These are phyloP conservation scores for Trematomus loennbergii DNA, from an alignment of 2,113 vertebrate species.

Conservation along the genomic window DNA sequence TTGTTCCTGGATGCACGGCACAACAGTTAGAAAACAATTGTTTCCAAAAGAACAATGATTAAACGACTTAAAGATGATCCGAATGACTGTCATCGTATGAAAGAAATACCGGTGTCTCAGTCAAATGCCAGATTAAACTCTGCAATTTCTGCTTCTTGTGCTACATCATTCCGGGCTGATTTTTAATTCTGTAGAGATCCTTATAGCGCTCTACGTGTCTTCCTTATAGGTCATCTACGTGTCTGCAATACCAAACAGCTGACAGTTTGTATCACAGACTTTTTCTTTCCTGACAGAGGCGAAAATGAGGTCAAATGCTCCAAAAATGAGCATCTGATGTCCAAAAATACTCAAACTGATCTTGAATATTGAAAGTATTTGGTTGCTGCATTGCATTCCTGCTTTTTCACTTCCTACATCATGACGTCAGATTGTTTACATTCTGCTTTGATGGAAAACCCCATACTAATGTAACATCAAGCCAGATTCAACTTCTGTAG, in stretches of 20 bases:
- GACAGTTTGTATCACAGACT: constrained; percentile 2
- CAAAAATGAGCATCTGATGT: neutral
- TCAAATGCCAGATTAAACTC: neutral
- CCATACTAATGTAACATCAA: too few relatives aligned
- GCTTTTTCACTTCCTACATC: constrained; percentile 32
- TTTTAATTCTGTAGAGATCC: constrained; percentile 1
- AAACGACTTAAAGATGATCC: neutral
- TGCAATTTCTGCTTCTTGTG: neutral
- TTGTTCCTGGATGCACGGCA: neutral
- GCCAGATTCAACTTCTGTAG: too few relatives aligned
- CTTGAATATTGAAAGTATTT: constrained; percentile 35
- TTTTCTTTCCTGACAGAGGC: constrained; percentile 18
- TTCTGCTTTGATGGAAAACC: neutral
- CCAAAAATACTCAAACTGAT: constrained; percentile 2
- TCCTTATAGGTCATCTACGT: constrained; percentile 19
- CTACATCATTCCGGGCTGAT: neutral
- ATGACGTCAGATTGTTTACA: too few relatives aligned
- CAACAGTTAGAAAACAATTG: neutral
- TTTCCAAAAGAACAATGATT: neutral
- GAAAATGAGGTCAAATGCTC: constrained; percentile 22
- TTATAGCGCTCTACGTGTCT: neutral
- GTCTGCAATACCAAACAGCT: constrained; percentile 27
- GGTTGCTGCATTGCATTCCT: constrained; percentile 17
- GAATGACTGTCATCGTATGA: neutral
- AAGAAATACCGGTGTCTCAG: neutral